These are phyloP conservation scores for Tenodera sinensis DNA, from an alignment of 2,888 invertebrate genomes.

Conservation along the genomic window DNA sequence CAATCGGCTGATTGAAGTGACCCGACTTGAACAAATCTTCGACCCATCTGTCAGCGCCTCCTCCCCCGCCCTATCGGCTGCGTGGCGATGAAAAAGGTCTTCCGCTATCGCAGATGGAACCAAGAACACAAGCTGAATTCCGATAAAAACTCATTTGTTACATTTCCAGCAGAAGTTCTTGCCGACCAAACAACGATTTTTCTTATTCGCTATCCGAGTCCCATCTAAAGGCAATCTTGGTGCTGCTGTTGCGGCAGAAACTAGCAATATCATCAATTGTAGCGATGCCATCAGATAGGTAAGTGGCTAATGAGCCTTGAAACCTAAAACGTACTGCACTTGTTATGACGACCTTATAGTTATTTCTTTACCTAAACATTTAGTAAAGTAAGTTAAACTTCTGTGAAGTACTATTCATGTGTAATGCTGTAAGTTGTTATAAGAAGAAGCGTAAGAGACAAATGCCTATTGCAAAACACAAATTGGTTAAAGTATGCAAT, in stretches of 20 bases:
- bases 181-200: not conserved
- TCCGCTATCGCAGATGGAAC: not conserved
- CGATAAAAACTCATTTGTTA: slow-evolving; percentile 9
- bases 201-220: not conserved
- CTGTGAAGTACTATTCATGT: too few relatives aligned
- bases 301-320: not conserved
- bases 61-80: not conserved
- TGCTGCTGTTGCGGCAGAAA: not conserved
- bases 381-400: too few relatives aligned
- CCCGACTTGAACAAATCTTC: not conserved
- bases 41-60: not conserved
- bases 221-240: not conserved
- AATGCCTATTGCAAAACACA: too few relatives aligned
- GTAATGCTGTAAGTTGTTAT: too few relatives aligned
- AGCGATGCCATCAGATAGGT: not conserved
- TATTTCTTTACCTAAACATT: too few relatives aligned
- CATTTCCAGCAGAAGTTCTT: not conserved
- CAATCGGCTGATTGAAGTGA: not conserved
- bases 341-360: too few relatives aligned
- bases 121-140: not conserved
- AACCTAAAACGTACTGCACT: not conserved
- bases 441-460: too few relatives aligned
- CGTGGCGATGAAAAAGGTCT: not conserved
- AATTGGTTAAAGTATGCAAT: too few relatives aligned
- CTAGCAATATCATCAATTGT: not conserved